Percentiles rank a stretch among this genome's conserved stretches.
Evolutionary conservation across 2,888 invertebrate species (phyloP).

Genomic region (Crematogaster levior): DNA sequence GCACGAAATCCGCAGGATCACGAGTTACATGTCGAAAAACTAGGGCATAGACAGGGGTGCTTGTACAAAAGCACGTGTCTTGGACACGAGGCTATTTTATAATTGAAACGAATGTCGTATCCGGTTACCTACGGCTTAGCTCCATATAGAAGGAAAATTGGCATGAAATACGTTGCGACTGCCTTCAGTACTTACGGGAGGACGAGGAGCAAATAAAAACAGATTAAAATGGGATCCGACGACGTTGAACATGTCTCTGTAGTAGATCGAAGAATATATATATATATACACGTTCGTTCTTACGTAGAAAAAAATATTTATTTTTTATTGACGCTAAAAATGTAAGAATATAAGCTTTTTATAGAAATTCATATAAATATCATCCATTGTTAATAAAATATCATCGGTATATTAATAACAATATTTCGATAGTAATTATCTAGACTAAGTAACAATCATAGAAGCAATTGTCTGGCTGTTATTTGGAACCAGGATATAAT

Average conservation of each 20-base stretch:
- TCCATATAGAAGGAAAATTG: slow-evolving; percentile 7
- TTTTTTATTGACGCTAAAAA: not conserved
- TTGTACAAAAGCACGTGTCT: not conserved
- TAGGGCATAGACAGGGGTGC: slow-evolving; percentile 20
- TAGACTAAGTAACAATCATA: not conserved
- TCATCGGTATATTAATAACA: not conserved
- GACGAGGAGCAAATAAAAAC: not conserved
- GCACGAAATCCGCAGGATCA: not conserved
- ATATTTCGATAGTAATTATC: not conserved
- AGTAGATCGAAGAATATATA: not conserved
- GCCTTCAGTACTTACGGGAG: not conserved
- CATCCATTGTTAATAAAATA: not conserved
- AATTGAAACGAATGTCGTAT: slow-evolving; percentile 51
- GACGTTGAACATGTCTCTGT: not conserved
- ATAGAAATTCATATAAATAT: not conserved
- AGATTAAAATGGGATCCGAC: not conserved
- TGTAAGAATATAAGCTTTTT: not conserved
- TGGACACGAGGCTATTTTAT: slow-evolving; percentile 24
- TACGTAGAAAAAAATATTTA: not conserved
- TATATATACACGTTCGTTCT: not conserved
- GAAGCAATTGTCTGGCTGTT: not conserved
- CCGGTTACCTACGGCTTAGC: not conserved
- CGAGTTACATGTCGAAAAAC: slow-evolving; percentile 11
- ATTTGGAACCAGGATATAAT: not conserved
- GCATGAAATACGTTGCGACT: slow-evolving; percentile 1